These are phyloP conservation scores for Tipula vernalis DNA, from an alignment of 2,888 invertebrate species.

Conservation along the genomic window DNA sequence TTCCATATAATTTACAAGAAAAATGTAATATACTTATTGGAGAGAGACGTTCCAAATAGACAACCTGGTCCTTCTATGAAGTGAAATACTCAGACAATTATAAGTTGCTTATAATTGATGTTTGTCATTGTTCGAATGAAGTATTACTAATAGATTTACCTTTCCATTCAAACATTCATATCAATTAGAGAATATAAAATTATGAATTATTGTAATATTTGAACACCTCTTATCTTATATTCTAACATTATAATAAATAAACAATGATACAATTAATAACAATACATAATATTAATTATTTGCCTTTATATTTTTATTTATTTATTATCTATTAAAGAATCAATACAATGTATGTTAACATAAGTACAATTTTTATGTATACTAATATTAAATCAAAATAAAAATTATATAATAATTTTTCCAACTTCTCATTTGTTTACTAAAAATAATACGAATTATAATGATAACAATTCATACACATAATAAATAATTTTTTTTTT, in stretches of 20 bases:
- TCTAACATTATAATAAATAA: neutral
- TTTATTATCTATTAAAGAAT: neutral
- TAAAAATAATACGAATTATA: neutral
- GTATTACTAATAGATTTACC: no score
- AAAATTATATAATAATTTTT: neutral
- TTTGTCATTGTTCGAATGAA: no score
- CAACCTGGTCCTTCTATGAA: no score
- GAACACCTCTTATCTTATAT: no score
- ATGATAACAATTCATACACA: neutral
- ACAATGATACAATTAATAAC: neutral
- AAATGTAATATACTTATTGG: no score
- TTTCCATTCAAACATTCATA: no score
- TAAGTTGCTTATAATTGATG: no score
- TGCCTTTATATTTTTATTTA: neutral
- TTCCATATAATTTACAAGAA: no score
- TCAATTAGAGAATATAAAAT: no score
- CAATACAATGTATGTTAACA: neutral
- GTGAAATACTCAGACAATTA: no score
- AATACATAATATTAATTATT: neutral
- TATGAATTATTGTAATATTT: no score
- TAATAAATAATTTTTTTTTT: neutral
- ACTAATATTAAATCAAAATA: neutral
- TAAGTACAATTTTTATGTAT: neutral
- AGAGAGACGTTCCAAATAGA: no score
- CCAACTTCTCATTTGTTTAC: neutral